These are phyloP conservation scores for Paragorgia papillata DNA, from an alignment of 92 coral and sea anemone species.

Conservation along the genomic window DNA sequence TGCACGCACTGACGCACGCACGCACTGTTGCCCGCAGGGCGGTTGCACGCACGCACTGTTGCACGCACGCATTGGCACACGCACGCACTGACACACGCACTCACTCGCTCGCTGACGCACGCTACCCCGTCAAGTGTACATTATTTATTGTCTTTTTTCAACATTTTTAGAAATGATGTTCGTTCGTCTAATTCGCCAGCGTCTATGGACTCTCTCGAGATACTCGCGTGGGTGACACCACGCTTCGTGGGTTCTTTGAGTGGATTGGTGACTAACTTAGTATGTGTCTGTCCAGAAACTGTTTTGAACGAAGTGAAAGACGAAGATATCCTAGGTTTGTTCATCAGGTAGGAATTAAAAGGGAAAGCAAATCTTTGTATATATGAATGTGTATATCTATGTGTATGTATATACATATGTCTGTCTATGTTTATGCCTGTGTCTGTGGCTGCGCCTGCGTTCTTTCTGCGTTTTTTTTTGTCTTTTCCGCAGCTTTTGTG, in stretches of 20 bases:
- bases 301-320: conserved; percentile 68
- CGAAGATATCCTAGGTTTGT: conserved; percentile 52
- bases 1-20: no score
- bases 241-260: conserved; percentile 81
- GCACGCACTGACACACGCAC: no score
- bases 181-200: conserved; percentile 9
- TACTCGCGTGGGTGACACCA: conserved; percentile 75
- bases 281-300: conserved; percentile 60
- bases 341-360: conserved; percentile 59
- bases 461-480: no score
- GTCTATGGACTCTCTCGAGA: conserved; percentile 35
- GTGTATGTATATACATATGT: background rate
- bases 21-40: no score
- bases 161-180: conserved; percentile 23
- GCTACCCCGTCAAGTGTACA: no score
- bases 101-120: no score
- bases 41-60: no score
- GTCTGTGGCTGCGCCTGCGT: no score
- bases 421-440: no score
- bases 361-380: background rate
- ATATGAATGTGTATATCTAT: background rate
- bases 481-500: no score
- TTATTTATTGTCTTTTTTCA: no score
- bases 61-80: no score
- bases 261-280: conserved; percentile 67